These are phyloP conservation scores for Vulpes vulpes DNA, from an alignment of 2,113 vertebrate genomes.

Conservation along the genomic window DNA sequence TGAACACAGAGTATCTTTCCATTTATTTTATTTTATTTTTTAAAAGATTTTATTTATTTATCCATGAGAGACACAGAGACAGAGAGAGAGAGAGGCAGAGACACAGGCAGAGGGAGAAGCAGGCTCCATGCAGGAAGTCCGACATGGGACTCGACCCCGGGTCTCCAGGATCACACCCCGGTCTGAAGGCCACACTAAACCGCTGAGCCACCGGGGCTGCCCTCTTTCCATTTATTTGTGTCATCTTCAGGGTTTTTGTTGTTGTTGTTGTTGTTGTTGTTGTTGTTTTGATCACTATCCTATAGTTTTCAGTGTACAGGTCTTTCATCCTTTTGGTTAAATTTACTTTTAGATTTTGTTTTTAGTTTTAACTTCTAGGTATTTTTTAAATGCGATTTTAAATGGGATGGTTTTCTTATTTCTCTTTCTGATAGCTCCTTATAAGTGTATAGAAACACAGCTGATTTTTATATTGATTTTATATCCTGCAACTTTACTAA, in stretches of 20 bases:
- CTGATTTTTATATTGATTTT: background rate
- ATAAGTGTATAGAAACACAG: background rate
- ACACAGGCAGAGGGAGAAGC: too few relatives aligned
- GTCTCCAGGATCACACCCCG: too few relatives aligned
- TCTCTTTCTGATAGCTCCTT: background rate
- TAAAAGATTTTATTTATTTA: too few relatives aligned
- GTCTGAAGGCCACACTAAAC: too few relatives aligned
- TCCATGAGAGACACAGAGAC: too few relatives aligned
- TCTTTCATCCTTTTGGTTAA: background rate
- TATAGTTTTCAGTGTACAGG: background rate
- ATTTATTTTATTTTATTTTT: too few relatives aligned
- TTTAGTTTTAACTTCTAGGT: background rate
- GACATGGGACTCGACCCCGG: too few relatives aligned
- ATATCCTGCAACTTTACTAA: background rate
- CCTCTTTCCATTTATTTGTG: background rate
- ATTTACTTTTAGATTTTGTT: background rate
- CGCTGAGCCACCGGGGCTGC: too few relatives aligned
- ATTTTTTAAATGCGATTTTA: background rate
- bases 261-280: fast-evolving
- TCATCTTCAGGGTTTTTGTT: background rate
- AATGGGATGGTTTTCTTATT: background rate
- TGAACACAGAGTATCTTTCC: background rate
- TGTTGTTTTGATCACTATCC: background rate
- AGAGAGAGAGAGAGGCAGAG: too few relatives aligned
- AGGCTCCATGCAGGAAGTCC: too few relatives aligned